Percentiles rank a stretch among this genome's conserved stretches.
Evolutionary conservation across 2,113 vertebrate species (phyloP).

Genomic region (Andinoacara biseriatus): DNA sequence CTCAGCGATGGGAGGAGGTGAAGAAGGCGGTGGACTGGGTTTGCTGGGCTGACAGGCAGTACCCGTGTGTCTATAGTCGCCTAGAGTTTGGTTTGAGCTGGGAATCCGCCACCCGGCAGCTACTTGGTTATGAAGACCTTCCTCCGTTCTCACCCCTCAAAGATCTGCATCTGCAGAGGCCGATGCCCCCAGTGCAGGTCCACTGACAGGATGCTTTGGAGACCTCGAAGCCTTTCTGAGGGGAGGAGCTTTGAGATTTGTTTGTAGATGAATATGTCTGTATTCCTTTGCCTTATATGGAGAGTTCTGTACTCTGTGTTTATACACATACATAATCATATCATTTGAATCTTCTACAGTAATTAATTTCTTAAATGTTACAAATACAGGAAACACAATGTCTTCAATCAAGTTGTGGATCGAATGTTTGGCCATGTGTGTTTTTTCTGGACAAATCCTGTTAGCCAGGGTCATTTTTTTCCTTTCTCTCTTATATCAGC

Average conservation of each 20-base stretch:
- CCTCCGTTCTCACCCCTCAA: conserved; percentile 59
- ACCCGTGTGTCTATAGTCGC: conserved; percentile 83
- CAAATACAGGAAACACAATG: neutral
- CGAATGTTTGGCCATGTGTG: no score
- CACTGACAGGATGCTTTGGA: conserved; percentile 9
- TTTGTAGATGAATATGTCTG: neutral
- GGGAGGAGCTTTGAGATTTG: neutral
- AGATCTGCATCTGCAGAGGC: conserved; percentile 39
- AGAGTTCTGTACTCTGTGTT: neutral
- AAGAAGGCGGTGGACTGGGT: conserved; percentile 81
- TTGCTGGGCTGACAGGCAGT: conserved; percentile 80
- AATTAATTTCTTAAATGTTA: neutral
- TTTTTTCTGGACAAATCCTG: no score
- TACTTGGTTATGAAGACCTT: conserved; percentile 72
- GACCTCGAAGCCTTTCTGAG: neutral
- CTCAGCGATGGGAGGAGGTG: conserved; percentile 69
- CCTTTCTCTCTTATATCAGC: no score
- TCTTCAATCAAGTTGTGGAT: no score
- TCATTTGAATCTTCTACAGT: neutral
- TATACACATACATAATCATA: neutral
- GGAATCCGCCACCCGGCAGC: conserved; percentile 84
- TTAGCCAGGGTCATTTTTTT: no score
- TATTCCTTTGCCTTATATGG: neutral
- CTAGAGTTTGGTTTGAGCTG: conserved; percentile 85
- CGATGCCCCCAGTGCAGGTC: neutral